Percentiles rank a stretch among this genome's conserved stretches.
These are phyloP conservation scores for Lepidurus apus DNA, from an alignment of 1,140 invertebrate genomes.

Conservation along the genomic window DNA sequence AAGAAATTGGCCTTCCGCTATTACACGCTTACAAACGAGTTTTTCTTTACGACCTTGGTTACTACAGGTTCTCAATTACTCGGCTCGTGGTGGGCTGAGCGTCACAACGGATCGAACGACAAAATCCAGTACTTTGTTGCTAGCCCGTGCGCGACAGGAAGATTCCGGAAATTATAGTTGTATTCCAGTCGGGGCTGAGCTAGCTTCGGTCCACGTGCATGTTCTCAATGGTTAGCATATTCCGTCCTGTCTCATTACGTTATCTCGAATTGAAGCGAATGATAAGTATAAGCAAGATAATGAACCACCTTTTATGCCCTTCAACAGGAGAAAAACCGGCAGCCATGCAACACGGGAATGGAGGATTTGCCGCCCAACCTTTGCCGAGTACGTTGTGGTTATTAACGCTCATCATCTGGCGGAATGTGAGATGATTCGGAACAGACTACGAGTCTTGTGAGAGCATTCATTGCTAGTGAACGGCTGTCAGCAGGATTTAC, in stretches of 20 bases:
- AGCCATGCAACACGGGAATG: constrained; percentile 36
- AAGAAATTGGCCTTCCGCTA: constrained; percentile 85
- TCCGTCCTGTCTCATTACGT: not conserved
- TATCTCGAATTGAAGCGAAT: not conserved
- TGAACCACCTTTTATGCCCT: too few species aligned
- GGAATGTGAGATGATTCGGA: constrained; percentile 1
- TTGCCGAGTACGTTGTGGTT: constrained; percentile 10
- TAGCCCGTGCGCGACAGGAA: constrained; percentile 72
- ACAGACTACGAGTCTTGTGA: not conserved
- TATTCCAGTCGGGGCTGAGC: constrained; percentile 75
- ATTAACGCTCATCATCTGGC: constrained; percentile 9
- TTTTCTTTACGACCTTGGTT: constrained; percentile 26
- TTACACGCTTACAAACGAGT: constrained; percentile 49
- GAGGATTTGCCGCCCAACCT: constrained; percentile 8
- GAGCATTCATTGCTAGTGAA: not conserved
- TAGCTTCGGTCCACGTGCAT: constrained; percentile 80
- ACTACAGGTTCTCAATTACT: constrained; percentile 34
- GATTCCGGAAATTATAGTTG: constrained; percentile 61
- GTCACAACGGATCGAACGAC: constrained; percentile 87
- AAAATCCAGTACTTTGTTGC: constrained; percentile 73
- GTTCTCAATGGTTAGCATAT: constrained; percentile 73
- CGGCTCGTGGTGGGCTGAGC: constrained; percentile 65
- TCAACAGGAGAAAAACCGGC: constrained; percentile 35
- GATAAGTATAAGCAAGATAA: not conserved
- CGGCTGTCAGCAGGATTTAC: not conserved